Evolutionary conservation across 1,140 invertebrate species (phyloP).

Genomic region (Leptinotarsa undecemlineata): DNA sequence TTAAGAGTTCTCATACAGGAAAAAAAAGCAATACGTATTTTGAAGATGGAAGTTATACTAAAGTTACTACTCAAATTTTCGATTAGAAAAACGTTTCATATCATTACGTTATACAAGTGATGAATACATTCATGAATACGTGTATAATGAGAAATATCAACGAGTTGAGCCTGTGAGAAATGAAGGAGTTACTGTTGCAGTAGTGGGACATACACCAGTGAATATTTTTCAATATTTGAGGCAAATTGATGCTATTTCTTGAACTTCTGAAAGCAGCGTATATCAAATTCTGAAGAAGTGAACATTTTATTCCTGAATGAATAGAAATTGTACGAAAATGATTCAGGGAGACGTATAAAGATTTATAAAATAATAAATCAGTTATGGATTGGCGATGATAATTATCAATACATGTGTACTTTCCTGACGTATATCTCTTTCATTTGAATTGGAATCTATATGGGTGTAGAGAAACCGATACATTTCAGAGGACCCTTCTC

Average conservation of each 20-base stretch:
- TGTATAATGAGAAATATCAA: not conserved
- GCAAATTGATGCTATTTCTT: not conserved
- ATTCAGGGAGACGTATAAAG: not conserved
- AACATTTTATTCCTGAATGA: not conserved
- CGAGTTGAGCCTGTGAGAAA: not conserved
- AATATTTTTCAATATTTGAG: not conserved
- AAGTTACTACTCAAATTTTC: constrained; percentile 6
- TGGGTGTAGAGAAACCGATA: no score
- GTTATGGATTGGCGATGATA: not conserved
- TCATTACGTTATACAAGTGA: not conserved
- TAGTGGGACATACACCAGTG: not conserved
- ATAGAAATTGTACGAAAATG: not conserved
- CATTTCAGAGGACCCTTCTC: no score
- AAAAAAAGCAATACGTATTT: not conserved
- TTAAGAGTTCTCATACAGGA: not conserved
- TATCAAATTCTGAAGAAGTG: not conserved
- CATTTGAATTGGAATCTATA: not conserved
- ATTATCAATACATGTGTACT: not conserved
- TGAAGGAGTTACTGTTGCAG: not conserved
- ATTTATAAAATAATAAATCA: not conserved
- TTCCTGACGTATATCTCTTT: not conserved
- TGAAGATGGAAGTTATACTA: not conserved
- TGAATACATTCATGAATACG: not conserved
- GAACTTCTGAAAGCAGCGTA: not conserved
- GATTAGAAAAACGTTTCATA: not conserved